Base-by-base conservation (phyloP, 2,888 invertebrate species). In the Sphecodes monilicornis region DNA sequence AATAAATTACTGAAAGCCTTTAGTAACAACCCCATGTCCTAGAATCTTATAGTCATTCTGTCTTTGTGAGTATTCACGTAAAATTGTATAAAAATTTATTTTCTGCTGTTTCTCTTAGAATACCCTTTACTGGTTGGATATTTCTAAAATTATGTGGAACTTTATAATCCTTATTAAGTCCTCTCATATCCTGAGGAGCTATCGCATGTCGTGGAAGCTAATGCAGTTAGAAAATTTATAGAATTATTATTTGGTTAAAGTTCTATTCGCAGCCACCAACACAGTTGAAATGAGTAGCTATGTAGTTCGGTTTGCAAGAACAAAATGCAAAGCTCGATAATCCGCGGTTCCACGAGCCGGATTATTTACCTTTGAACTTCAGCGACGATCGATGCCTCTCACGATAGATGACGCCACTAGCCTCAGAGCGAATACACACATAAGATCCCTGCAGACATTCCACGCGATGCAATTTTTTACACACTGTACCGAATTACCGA, bases 261-360 rank as follows among this genome's bases (percentile, higher is more conserved):
- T 64, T 64, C 60, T 60, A 60, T 64, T 32, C 64, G 18, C 32
- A 64, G 32, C 18, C 32, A 8, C 32, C 8, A 32, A 22, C 64
- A 32, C 3, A 64, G 32, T 64, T 36, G 4, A 66, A 66, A 66
- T 36, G 32, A 66, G 36, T 66, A 66, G 3, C 39, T n/a, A n/a
- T n/a, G n/a, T n/a, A 39, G 36, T 66, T 66, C n/a, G 39, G 22
- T 22, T 39, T 36, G 36, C 60, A n/a, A 16, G 41, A n/a, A 43
- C 50, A 76, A 50, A 75, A 70, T 13, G 64, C 13, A 73, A 73
- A 68, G 68, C 66, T 68, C 39, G 13, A 46, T 69, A 73, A 54
- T 76, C 71, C 32, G 13, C 2, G 22, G 66, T 32, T 36, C n/a
- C 36, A 22, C 11, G 4, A 13, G 39, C 11, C 32, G 66, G 64